These are phyloP conservation scores for Cosmia pyralina DNA, from an alignment of 2,888 invertebrate species.

Conservation along the genomic window DNA sequence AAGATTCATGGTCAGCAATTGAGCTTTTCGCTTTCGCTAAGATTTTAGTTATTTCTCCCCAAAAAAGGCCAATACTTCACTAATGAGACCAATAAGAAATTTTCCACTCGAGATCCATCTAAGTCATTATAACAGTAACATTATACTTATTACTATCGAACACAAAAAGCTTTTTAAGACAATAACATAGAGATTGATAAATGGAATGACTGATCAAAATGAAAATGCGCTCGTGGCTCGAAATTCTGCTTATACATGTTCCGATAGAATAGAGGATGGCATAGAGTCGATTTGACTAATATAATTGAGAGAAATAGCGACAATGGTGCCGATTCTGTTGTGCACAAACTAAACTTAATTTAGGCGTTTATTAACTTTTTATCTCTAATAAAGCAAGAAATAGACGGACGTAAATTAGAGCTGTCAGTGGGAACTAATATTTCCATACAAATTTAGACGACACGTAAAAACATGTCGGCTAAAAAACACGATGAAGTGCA, in stretches of 20 bases:
- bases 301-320: neutral
- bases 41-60: neutral
- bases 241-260: conserved; percentile 83
- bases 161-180: conserved; percentile 66
- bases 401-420: no score
- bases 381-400: no score
- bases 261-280: conserved; percentile 60
- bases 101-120: conserved; percentile 8
- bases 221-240: conserved; percentile 80
- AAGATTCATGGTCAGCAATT: neutral
- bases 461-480: no score
- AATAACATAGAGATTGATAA: conserved; percentile 79
- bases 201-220: conserved; percentile 85
- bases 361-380: no score
- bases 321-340: no score
- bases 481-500: no score
- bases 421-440: no score
- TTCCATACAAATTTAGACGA: no score
- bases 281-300: conserved; percentile 47
- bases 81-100: conserved; percentile 21
- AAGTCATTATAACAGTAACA: conserved; percentile 5
- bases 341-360: no score
- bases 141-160: conserved; percentile 31
- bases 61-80: neutral
- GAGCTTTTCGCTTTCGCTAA: neutral